These are phyloP conservation scores for Argyra leucocephala DNA, from an alignment of 2,888 invertebrate species.

Conservation along the genomic window DNA sequence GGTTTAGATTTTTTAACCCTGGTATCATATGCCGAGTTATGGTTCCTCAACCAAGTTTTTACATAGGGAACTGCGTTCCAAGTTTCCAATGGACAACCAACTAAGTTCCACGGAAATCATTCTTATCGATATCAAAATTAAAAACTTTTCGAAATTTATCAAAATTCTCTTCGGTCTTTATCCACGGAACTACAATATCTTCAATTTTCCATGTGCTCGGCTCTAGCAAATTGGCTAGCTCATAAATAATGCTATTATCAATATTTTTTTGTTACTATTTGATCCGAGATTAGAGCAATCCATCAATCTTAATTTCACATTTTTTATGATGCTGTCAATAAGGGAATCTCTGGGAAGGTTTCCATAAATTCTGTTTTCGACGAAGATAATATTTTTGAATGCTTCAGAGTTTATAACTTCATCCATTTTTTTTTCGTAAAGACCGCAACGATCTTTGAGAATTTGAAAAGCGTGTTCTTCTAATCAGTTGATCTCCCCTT, in stretches of 20 bases:
- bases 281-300: slow-evolving; percentile 1
- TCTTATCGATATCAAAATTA: slow-evolving; percentile 5
- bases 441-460: slow-evolving; percentile 2
- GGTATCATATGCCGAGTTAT: slow-evolving; percentile 9
- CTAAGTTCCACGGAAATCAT: slow-evolving; percentile 10
- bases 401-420: slow-evolving; percentile 7
- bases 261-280: slow-evolving; percentile 8
- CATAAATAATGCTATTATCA: slow-evolving; percentile 2
- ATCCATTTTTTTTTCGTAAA: slow-evolving; percentile 7
- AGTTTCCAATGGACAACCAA: slow-evolving; percentile 12
- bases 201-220: slow-evolving; percentile 8
- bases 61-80: slow-evolving; percentile 13
- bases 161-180: slow-evolving; percentile 5
- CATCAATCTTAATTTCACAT: slow-evolving; percentile 8
- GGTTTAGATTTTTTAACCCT: slow-evolving; percentile 7
- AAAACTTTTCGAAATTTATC: slow-evolving; percentile 7
- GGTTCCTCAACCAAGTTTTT: slow-evolving; percentile 8
- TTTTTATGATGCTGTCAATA: slow-evolving; percentile 8
- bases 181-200: background rate
- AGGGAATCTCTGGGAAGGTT: slow-evolving; percentile 7
- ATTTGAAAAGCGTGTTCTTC: slow-evolving; percentile 8
- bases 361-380: slow-evolving; percentile 7
- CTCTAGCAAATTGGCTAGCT: slow-evolving; percentile 8
- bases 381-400: slow-evolving; percentile 2
- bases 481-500: slow-evolving; percentile 5